These are phyloP conservation scores for Oryzias dopingdopingensis DNA, from an alignment of 2,797 vertebrate species.

Conservation along the genomic window DNA sequence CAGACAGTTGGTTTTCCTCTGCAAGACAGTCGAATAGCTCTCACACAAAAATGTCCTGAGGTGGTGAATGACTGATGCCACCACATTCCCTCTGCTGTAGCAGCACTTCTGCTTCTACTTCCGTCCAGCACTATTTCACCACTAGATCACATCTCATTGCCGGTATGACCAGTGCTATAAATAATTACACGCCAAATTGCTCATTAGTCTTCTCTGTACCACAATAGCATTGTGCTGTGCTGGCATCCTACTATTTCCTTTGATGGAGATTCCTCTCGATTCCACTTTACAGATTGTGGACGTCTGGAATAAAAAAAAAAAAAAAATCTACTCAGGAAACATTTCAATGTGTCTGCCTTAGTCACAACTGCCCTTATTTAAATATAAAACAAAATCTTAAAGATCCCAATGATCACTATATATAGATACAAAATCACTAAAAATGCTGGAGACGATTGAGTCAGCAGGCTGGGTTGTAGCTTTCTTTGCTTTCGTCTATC, in stretches of 20 bases:
- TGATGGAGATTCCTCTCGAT: conserved; percentile 48
- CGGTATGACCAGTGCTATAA: conserved; percentile 56
- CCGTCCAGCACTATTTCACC: conserved; percentile 24
- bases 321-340: conserved; percentile 47
- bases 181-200: conserved; percentile 52
- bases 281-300: conserved; percentile 53
- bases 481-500: conserved; percentile 35
- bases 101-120: conserved; percentile 5
- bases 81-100: background rate
- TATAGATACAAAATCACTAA: too few relatives aligned
- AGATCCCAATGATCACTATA: too few relatives aligned
- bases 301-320: conserved; percentile 37
- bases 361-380: too few relatives aligned
- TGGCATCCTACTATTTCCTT: conserved; percentile 41
- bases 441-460: too few relatives aligned
- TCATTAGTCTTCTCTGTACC: conserved; percentile 46
- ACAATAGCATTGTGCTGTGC: conserved; percentile 44
- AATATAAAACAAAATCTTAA: too few relatives aligned
- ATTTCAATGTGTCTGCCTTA: conserved; percentile 45
- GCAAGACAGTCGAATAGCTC: conserved; percentile 9
- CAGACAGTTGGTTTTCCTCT: conserved; percentile 7
- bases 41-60: conserved; percentile 25
- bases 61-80: conserved; percentile 11
- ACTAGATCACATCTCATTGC: conserved; percentile 49
- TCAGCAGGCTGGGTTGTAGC: conserved; percentile 32